These are phyloP conservation scores for Caenorhabditis zanzibari DNA, from an alignment of 2,888 invertebrate genomes.

Conservation along the genomic window DNA sequence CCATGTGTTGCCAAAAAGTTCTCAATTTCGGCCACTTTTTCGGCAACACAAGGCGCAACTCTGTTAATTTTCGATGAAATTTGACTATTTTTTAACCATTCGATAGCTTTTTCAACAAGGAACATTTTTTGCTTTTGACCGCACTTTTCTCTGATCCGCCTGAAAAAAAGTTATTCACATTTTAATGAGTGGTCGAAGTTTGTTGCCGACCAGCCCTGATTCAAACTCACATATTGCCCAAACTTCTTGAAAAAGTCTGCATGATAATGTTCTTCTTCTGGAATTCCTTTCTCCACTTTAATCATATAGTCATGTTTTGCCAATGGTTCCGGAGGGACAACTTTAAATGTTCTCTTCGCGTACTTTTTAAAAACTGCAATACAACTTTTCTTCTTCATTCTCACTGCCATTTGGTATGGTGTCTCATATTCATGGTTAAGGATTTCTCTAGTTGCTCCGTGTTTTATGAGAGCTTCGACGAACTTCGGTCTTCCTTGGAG, in stretches of 20 bases:
- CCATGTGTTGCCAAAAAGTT: no score
- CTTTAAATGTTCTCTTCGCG: conserved; percentile 4
- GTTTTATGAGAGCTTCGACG: conserved; percentile 9
- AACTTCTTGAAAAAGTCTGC: conserved; percentile 21
- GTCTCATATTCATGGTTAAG: conserved; percentile 30
- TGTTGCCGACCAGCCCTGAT: no score
- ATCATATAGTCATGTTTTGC: conserved; percentile 7
- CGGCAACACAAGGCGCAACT: no score
- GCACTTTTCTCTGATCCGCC: no score
- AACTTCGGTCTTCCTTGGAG: not conserved
- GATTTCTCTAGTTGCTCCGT: conserved; percentile 15
- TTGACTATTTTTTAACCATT: no score
- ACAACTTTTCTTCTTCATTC: conserved; percentile 24
- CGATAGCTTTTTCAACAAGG: no score
- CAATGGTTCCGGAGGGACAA: conserved; percentile 16
- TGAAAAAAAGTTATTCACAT: no score
- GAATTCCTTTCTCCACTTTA: not conserved
- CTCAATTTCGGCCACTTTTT: no score
- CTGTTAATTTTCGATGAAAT: no score
- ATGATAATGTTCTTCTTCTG: conserved; percentile 8
- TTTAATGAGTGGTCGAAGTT: no score
- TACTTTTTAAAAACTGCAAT: conserved; percentile 27
- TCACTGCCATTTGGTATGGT: conserved; percentile 13
- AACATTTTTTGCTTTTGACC: no score
- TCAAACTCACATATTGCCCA: conserved; percentile 11